Base-by-base conservation (phyloP, 64 coral and sea anemone genomes). In the Montipora sp. region DNA sequence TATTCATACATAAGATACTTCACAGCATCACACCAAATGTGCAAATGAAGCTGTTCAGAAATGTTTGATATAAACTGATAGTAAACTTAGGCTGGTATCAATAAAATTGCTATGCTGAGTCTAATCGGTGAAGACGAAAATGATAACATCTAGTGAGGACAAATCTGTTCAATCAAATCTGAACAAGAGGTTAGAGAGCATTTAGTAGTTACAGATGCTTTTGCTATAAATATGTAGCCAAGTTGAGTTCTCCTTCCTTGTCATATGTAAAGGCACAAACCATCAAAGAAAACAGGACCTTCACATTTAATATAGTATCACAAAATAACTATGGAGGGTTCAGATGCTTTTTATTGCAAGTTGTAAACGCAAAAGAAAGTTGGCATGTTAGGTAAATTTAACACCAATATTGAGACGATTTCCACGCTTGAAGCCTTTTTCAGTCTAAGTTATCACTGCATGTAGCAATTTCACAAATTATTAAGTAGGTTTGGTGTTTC, bases 121-220 rank as follows among this genome's bases (percentile, higher is more conserved):
- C 36, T 36, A 36, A 36, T 36, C 36, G 36, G 36, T 36, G 36
- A 36, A 36, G 36, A 36, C 36, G n/a, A 59, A 57, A 57, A 8
- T 57, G 3, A 85, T 85, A 68, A 61, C 82, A 71, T 71, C 27
- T 85, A 36, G 36, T 85, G 13, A 47, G 63, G 19, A 21, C 47
- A 85, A 85, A 85, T 85, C 82, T 85, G 70, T 47, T 51, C 70
- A 71, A 72, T 71, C 82, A 85, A 36, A 36, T 36, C 36, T 36
- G 36, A 36, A 85, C 82, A 85, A 22, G 51, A 71, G 46, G 7
- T 67, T 71, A 71, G 59, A 18, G 65, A 85, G 63, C 82, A 50
- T 57, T 57, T 8, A 67, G 50, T 8, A 47, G 10, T 71, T 49
- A 71, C 15, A 8, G 0, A 69, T 85, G 36, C 63, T 13, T 71